Conservation (phyloP, 2,113 vertebrate species). For the Otolemur garnettii region DNA sequence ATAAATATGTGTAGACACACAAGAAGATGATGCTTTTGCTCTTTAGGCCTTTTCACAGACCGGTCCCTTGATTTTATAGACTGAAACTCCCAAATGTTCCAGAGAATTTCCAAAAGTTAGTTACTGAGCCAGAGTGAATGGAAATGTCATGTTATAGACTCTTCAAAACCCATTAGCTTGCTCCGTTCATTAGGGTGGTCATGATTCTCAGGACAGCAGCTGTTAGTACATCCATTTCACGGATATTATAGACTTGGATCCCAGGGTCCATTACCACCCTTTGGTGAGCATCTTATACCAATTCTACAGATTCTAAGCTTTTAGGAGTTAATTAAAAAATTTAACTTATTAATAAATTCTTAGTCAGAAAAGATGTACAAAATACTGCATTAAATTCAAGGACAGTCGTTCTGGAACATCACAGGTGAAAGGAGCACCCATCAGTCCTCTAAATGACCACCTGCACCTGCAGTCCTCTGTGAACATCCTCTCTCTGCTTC, state of each 20-base stretch:
- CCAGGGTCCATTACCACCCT: not conserved
- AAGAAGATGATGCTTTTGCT: not conserved
- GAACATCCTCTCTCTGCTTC: not conserved
- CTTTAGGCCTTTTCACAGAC: not conserved
- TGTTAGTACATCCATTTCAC: not conserved
- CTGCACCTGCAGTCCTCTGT: rapidly evolving
- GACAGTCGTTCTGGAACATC: not conserved
- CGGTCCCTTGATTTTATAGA: not conserved
- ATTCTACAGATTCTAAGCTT: not conserved
- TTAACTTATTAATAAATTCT: conserved; percentile 14
- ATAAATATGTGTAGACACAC: not conserved
- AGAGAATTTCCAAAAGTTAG: not conserved
- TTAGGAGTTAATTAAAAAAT: not conserved
- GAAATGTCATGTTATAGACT: not conserved
- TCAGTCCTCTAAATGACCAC: not conserved
- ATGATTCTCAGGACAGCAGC: not conserved
- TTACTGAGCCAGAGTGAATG: not conserved
- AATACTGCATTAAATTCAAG: not conserved
- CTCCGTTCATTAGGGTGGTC: not conserved
- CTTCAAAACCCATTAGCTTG: not conserved
- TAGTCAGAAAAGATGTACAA: not conserved
- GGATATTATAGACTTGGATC: not conserved
- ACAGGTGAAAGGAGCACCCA: not conserved
- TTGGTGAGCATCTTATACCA: not conserved
- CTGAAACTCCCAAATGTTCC: not conserved